Base-by-base conservation (phyloP, 2,888 invertebrate species). In the Synergus itoensis region DNA sequence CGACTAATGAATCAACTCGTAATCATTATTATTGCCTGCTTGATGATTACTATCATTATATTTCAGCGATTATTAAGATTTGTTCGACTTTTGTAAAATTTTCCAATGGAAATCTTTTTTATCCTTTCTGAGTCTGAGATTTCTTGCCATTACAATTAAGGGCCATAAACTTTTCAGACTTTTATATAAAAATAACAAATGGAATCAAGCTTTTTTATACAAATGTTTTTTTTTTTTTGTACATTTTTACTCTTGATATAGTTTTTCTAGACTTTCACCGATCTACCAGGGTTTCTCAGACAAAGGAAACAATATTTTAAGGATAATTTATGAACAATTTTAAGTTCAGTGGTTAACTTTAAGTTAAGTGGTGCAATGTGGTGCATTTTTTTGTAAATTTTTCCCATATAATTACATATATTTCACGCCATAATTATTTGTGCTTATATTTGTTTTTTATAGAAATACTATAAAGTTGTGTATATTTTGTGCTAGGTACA, bases 111-210 rank as follows among this genome's bases (percentile, higher is more conserved):
- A 53, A 73, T 28, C 36, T 36, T 16, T n/a, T 18, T 16, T 9
- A 4, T 18, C 16, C 5, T 36, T 73, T n/a, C 53, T 40, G 40
- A 9, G 53, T 73, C 73, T 73, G 73, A 73, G 73, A 73, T 28
- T 53, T 73, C 12, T 73, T 73, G 73, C 73, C 73, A 73, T 73
- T 73, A 73, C 36, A 73, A 36, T 57, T 73, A 73, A 53, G 53
- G 40, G 48, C 45, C 69, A 69, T 48, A 53, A 21, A 28, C 48
- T 69, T 69, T 53, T n/a, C 16, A 73, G 36, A 40, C n/a, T 28
- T 73, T 48, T 36, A 11, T 53, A 73, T 9, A 9, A 36, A 73
- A 40, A 57, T 18, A 69, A 4, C 14, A 67, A 43, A 69, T 18
- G 4, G n/a, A 45, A 48, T 48, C 28, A 0, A 63, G 16, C n/a